Evolutionary conservation across 2,888 invertebrate genomes (phyloP), one percentile per base, ranked within the genome.

Genomic region (Dicyrtoma fusca): DNA sequence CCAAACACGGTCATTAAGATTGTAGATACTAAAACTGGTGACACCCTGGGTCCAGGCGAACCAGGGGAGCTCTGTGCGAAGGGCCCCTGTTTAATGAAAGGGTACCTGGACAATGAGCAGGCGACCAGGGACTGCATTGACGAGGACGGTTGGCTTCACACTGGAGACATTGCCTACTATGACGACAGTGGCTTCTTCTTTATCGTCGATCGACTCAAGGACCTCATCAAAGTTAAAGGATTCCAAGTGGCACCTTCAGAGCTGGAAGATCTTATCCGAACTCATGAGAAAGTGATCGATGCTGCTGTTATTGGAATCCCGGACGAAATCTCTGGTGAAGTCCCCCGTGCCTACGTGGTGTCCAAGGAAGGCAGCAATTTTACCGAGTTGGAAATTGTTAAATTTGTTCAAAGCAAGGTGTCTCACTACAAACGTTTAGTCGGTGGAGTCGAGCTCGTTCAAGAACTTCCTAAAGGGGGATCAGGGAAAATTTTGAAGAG

Each of bases 271-370:
- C 81, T 92, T 4, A 82, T 94, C 1, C 87, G 91, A 74, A 86
- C 87, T 55, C 90, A 92, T 83, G 90, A 92, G 0, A 87, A 87
- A 25, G 87, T 97, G 0, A 83, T 86, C 13, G 95, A 96, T 81
- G 92, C 90, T 0, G 95, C 91, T 0, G 94, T 96, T 0, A 86
- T 95, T 74, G 94, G 94, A 0, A 83, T 91, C n/a, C 88, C 90
- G 0, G 89, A 93, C 82, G 84, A 86, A 0, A 83, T 83, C 14
- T 86, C 85, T 51, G 94, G 94, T 6, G 92, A 94, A 84, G 86
- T 88, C 14, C 94, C 94, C 0, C 87, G 88, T 81, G 94, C 92
- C 0, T 91, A 89, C 78, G 84, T 94, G 2, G 88, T 91, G 0
- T 55, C 51, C 1, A 77, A 77, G 44, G 57, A 49, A 19, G 47